Evolutionary conservation across 2,113 vertebrate genomes (phyloP).

Genomic region (Salvelinus alpinus): DNA sequence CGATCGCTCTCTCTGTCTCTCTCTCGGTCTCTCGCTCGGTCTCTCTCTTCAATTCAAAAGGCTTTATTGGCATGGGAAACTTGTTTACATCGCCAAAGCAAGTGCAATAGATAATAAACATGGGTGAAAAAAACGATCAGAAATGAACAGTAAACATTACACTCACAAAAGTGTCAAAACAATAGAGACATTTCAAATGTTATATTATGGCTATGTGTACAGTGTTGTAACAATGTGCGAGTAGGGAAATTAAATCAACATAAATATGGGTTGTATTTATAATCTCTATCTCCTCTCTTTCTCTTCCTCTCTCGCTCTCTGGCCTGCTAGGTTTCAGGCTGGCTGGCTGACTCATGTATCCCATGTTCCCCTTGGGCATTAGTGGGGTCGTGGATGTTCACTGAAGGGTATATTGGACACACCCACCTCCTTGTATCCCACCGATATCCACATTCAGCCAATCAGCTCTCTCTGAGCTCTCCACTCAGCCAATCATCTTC

Average conservation of each 20-base stretch:
- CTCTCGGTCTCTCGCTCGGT: too few relatives aligned
- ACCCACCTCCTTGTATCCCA: not conserved
- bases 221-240: too few relatives aligned
- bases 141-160: too few relatives aligned
- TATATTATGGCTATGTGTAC: too few relatives aligned
- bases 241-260: too few relatives aligned
- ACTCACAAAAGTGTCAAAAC: too few relatives aligned
- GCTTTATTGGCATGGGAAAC: too few relatives aligned
- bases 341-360: slow-evolving; percentile 36
- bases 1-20: not conserved
- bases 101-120: too few relatives aligned
- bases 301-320: slow-evolving; percentile 11
- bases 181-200: too few relatives aligned
- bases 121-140: too few relatives aligned
- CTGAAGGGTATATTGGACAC: not conserved
- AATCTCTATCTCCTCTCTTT: not conserved
- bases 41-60: not conserved
- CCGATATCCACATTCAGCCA: slow-evolving; percentile 3
- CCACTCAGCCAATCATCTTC: not conserved
- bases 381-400: slow-evolving; percentile 18
- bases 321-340: not conserved
- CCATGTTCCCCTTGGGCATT: slow-evolving; percentile 32
- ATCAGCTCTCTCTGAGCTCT: not conserved
- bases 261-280: too few relatives aligned
- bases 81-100: too few relatives aligned